These are phyloP conservation scores for Leptinotarsa texana DNA, from an alignment of 1,140 invertebrate genomes.

Conservation along the genomic window DNA sequence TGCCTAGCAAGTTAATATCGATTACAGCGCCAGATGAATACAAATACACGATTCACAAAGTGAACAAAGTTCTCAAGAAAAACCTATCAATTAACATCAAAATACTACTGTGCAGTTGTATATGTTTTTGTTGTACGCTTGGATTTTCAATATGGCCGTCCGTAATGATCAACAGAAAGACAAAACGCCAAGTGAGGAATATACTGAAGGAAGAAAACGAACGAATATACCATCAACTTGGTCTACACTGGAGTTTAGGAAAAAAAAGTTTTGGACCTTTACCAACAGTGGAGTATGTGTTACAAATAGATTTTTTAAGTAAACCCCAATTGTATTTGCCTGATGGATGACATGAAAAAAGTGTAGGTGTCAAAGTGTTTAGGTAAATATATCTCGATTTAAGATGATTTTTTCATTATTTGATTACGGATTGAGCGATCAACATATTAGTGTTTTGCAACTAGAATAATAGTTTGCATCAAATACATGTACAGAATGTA, in stretches of 20 bases:
- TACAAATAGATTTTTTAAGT: conserved; percentile 31
- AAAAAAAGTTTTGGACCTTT: conserved; percentile 31
- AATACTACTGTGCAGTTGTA: conserved; percentile 25
- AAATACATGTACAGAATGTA: no score
- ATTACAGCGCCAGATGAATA: conserved; percentile 35
- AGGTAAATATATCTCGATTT: conserved; percentile 5
- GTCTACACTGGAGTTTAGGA: conserved; percentile 31
- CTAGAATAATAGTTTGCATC: no score
- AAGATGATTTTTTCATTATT: conserved; percentile 1
- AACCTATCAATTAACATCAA: conserved; percentile 27
- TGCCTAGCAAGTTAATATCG: conserved; percentile 34
- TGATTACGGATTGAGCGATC: no score
- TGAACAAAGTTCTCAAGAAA: conserved; percentile 28
- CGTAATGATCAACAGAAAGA: conserved; percentile 31
- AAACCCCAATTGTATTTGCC: conserved; percentile 22
- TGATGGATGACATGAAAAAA: background rate
- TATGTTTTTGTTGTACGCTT: conserved; percentile 31
- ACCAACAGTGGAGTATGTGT: conserved; percentile 34
- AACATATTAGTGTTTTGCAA: no score
- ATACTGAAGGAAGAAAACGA: conserved; percentile 33
- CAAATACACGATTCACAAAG: conserved; percentile 33
- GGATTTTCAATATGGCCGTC: conserved; percentile 30
- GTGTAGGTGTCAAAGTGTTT: background rate
- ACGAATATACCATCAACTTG: conserved; percentile 34
- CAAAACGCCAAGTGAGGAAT: conserved; percentile 28